Evolutionary conservation across 2,888 invertebrate genomes (phyloP).

Genomic region (Torymus auratus): DNA sequence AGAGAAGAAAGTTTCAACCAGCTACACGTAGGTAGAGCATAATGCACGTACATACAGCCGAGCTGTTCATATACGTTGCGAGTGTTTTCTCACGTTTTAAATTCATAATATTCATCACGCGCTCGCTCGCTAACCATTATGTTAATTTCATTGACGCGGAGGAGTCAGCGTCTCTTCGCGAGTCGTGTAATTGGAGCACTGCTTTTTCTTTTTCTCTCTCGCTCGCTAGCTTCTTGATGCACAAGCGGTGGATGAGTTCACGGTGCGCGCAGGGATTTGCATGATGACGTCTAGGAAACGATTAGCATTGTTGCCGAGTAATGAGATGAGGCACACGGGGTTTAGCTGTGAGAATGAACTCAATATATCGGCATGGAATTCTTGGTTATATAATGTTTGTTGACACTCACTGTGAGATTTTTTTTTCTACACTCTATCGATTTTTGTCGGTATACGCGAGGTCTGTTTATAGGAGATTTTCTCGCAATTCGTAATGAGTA

Average conservation of each 20-base stretch:
- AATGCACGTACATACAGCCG: not conserved
- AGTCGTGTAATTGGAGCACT: conserved; percentile 39
- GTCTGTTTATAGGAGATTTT: too few relatives aligned
- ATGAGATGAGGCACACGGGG: too few relatives aligned
- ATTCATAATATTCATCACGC: conserved; percentile 44
- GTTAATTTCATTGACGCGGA: conserved; percentile 43
- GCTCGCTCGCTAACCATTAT: conserved; percentile 30
- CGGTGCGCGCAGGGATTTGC: not conserved
- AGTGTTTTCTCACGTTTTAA: conserved; percentile 52
- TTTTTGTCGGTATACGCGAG: too few relatives aligned
- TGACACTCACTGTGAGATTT: too few relatives aligned
- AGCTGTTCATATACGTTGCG: conserved; percentile 7
- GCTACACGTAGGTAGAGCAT: not conserved
- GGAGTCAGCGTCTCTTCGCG: not conserved
- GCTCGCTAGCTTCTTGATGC: conserved; percentile 1
- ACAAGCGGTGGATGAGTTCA: not conserved
- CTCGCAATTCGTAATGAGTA: too few relatives aligned
- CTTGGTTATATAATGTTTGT: too few relatives aligned
- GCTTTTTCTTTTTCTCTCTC: conserved; percentile 1
- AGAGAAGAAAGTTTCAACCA: conserved; percentile 26
- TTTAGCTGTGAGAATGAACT: too few relatives aligned
- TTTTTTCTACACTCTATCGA: too few relatives aligned
- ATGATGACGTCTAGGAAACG: conserved; percentile 1
- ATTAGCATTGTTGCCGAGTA: conserved; percentile 3
- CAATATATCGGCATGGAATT: too few relatives aligned